phyloP scores from a whole-genome alignment of 2,113 vertebrate genomes.

The Misgurnus anguillicaudatus region DNA sequence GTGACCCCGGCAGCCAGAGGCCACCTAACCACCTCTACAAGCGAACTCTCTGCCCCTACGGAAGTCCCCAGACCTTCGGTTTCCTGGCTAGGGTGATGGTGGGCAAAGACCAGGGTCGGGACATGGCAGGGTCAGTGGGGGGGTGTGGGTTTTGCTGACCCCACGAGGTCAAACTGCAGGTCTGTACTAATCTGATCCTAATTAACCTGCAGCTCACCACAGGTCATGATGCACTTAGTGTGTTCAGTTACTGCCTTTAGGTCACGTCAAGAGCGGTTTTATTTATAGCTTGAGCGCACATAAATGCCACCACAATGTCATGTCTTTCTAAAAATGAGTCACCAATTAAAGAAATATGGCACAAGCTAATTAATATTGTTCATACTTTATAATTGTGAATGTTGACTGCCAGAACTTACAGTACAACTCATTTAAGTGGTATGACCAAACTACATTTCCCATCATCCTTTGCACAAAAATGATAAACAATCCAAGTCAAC shows the following conservation, averaged over 20 bases:
- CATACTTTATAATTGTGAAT: no score
- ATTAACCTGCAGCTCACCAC: conserved; percentile 10
- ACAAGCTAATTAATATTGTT: no score
- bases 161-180: conserved; percentile 47
- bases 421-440: no score
- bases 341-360: no score
- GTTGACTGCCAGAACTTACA: no score
- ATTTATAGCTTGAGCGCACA: not conserved
- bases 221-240: not conserved
- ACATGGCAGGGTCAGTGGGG: conserved; percentile 48
- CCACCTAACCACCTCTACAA: not conserved
- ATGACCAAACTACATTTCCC: not conserved
- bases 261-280: not conserved
- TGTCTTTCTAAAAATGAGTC: no score
- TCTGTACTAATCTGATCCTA: conserved; percentile 41
- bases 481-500: not conserved
- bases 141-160: conserved; percentile 58
- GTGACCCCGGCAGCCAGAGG: conserved; percentile 18
- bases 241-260: not conserved
- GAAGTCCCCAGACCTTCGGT: conserved; percentile 19
- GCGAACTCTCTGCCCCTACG: not conserved
- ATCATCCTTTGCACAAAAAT: not conserved
- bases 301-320: not conserved
- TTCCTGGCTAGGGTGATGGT: conserved; percentile 46
- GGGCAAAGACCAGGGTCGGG: conserved; percentile 9